Conservation (phyloP, 2,113 vertebrate species). For the Neolamprologus variostigma region DNA sequence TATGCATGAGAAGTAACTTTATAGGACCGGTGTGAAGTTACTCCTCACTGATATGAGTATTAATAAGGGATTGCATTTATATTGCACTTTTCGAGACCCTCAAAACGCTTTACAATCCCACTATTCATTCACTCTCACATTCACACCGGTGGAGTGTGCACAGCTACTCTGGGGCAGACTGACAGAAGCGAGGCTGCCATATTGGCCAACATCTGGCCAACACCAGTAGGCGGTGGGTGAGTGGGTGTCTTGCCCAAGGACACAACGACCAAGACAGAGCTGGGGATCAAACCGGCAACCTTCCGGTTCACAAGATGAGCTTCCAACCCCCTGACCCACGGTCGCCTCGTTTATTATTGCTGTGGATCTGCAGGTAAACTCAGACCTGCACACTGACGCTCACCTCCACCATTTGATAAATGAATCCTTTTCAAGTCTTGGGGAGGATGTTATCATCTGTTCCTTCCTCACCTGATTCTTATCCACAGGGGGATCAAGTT, state of each 20-base stretch:
- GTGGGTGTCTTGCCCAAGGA: neutral
- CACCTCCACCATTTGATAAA: neutral
- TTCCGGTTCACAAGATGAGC: neutral
- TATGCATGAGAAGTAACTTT: neutral
- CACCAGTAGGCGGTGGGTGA: neutral
- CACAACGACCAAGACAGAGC: rapidly evolving
- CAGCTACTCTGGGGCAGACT: neutral
- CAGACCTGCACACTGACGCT: rapidly evolving
- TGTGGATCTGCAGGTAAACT: neutral
- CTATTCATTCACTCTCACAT: neutral
- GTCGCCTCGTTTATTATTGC: rapidly evolving
- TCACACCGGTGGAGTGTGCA: neutral
- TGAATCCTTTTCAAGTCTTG: neutral
- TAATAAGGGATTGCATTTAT: neutral
- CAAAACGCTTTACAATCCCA: rapidly evolving
- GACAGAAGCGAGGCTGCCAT: neutral
- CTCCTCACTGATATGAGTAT: neutral
- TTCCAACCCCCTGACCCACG: rapidly evolving
- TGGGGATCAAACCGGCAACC: rapidly evolving
- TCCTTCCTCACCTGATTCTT: neutral
- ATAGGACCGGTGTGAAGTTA: neutral
- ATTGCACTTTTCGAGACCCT: rapidly evolving
- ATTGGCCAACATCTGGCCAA: rapidly evolving
- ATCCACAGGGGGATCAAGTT: neutral
- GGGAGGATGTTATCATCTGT: neutral